Percentiles rank a stretch among this genome's conserved stretches.
These are phyloP conservation scores for Hofmannophila pseudospretella DNA, from an alignment of 2,888 invertebrate species.

Conservation along the genomic window DNA sequence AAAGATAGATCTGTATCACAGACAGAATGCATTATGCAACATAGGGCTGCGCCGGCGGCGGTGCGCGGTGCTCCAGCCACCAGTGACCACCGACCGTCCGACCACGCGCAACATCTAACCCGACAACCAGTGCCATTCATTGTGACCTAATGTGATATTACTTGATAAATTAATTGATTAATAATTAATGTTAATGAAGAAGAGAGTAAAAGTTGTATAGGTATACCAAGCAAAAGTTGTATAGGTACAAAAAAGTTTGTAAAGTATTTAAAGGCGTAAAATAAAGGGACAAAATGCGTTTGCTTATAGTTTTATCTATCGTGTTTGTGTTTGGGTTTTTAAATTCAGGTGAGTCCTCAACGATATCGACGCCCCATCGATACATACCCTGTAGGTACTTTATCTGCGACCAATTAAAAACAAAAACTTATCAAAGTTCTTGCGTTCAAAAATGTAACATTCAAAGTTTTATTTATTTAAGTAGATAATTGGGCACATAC, in stretches of 20 bases:
- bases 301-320: conserved; percentile 12
- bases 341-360: conserved; percentile 34
- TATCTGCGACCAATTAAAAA: too few relatives aligned
- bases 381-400: too few relatives aligned
- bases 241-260: too few relatives aligned
- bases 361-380: too few relatives aligned
- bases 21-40: conserved; percentile 63
- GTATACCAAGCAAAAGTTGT: too few relatives aligned
- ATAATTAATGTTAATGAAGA: neutral
- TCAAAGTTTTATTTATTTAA: too few relatives aligned
- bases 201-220: too few relatives aligned
- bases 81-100: conserved; percentile 46
- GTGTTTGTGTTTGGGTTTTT: conserved; percentile 32
- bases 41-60: conserved; percentile 34
- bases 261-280: too few relatives aligned
- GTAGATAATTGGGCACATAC: too few relatives aligned
- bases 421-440: too few relatives aligned
- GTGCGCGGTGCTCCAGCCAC: conserved; percentile 22
- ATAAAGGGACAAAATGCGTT: conserved; percentile 12
- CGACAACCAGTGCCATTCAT: conserved; percentile 25
- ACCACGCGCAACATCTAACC: conserved; percentile 26
- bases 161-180: neutral
- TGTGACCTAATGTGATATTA: conserved; percentile 20
- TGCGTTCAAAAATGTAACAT: too few relatives aligned
- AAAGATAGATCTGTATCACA: conserved; percentile 70